phyloP scores from a whole-genome alignment of 2,797 vertebrate species.

The Dicrostonyx torquatus region DNA sequence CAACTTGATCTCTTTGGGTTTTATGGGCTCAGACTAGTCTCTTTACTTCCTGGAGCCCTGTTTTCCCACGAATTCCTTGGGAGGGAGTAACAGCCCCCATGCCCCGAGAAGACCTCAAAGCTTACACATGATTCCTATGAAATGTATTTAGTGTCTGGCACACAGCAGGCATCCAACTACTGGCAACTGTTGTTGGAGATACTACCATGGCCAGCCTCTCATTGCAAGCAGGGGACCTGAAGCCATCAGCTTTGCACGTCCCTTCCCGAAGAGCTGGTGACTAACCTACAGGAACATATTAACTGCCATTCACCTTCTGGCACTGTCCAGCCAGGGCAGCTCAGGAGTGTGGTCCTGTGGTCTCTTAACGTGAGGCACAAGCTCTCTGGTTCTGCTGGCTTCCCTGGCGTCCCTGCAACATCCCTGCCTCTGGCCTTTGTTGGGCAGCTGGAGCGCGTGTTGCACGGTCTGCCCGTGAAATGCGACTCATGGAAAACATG shows the following conservation, averaged over 20 bases:
- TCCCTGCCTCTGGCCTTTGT: constrained; percentile 41
- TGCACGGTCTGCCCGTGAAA: constrained; percentile 40
- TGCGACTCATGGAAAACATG: constrained; percentile 61
- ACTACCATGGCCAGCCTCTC: neutral
- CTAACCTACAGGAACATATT: neutral
- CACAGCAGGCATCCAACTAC: neutral
- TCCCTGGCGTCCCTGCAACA: neutral
- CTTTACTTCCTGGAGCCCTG: neutral
- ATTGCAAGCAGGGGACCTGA: neutral
- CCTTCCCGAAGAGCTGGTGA: neutral
- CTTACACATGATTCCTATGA: neutral
- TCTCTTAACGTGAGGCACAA: neutral
- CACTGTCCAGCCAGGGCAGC: neutral
- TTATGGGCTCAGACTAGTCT: neutral
- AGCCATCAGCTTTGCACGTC: neutral
- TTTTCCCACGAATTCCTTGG: neutral
- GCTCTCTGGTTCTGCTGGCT: neutral
- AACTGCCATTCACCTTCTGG: neutral
- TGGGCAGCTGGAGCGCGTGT: constrained; percentile 23
- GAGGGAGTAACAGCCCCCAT: neutral
- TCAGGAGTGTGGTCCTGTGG: neutral
- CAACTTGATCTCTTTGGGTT: neutral
- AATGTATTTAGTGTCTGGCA: neutral
- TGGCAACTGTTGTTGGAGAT: neutral
- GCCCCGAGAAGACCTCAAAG: neutral